Evolutionary conservation across 2,113 vertebrate genomes (phyloP), one percentile per base, ranked within the genome.

Genomic region (Chunga burmeisteri): DNA sequence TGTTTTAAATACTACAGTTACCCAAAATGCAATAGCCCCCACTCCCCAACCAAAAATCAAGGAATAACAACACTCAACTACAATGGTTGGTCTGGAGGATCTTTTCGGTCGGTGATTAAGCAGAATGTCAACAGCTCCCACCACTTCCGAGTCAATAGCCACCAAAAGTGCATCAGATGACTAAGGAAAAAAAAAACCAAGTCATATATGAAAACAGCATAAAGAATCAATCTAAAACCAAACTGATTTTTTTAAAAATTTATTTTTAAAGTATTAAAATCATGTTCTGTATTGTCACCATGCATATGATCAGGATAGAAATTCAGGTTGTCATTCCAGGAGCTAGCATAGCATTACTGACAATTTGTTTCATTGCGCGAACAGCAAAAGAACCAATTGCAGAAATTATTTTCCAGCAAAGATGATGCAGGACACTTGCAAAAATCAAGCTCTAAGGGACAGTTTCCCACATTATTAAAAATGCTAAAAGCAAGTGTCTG

Each of bases 61-160:
- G 77, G 92, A 88, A 85, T 86, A 96, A 95, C 70, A 96, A 82
- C 93, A 99, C 99, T 98, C 89, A 88, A 99, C 99, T 96, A 99
- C 99, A 89, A 99, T 99, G 56, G 99, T 99, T 93, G 99, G 99
- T 96, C 99, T 99, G 94, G 99, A 99, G 62, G 99, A 98, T 96
- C 99, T 97, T 97, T 99, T 99, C 49, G 99, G 99, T 84, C 98
- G 98, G 98, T 99, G 99, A 97, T 99, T 99, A 93, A 99, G 99
- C 34, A 99, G 98, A 97, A 99, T 99, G 97, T 99, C 99, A 93
- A 99, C 99, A 77, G 99, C 99, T 98, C 99, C 99, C 79, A 99
- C 99, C 97, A 99, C 99, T 97, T 99, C 99, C 3, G 99, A 99
- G 98, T 99, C 99, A 95, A 99, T 99, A 83, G 99, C 99, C 96